A percentile compares a stretch with the other conserved stretches of the same genome.
Conservation (phyloP, 1,140 invertebrate species). For the Zophobas morio region DNA sequence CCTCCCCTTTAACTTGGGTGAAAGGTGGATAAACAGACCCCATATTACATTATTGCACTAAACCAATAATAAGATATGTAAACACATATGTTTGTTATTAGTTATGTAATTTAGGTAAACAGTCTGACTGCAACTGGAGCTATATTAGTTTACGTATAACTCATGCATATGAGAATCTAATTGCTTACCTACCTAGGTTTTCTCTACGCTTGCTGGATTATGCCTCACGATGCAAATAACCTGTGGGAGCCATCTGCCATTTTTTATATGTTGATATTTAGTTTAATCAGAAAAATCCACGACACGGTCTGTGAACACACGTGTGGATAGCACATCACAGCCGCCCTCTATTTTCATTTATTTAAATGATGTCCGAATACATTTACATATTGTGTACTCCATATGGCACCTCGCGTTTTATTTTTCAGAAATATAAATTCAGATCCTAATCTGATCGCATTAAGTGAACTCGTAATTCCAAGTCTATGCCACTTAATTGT, state of each 20-base stretch:
- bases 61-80: conserved; percentile 27
- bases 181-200: background rate
- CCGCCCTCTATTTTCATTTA: conserved; percentile 50
- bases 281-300: conserved; percentile 55
- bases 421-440: conserved; percentile 33
- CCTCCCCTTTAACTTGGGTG: conserved; percentile 26
- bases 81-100: conserved; percentile 34
- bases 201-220: background rate
- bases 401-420: conserved; percentile 35
- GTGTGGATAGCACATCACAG: conserved; percentile 46
- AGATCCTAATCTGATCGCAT: conserved; percentile 26
- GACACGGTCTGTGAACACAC: conserved; percentile 53
- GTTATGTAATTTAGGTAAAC: conserved; percentile 19
- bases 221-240: conserved; percentile 7
- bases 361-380: conserved; percentile 51
- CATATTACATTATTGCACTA: conserved; percentile 26
- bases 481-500: background rate
- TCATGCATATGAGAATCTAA: background rate
- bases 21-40: conserved; percentile 38
- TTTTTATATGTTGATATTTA: conserved; percentile 50
- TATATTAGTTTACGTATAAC: background rate
- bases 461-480: conserved; percentile 15
- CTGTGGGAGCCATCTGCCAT: conserved; percentile 48
- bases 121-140: background rate
- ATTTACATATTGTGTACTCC: conserved; percentile 52